phyloP scores from a whole-genome alignment of 1,140 invertebrate species.

The Paraescarpia echinospica region DNA sequence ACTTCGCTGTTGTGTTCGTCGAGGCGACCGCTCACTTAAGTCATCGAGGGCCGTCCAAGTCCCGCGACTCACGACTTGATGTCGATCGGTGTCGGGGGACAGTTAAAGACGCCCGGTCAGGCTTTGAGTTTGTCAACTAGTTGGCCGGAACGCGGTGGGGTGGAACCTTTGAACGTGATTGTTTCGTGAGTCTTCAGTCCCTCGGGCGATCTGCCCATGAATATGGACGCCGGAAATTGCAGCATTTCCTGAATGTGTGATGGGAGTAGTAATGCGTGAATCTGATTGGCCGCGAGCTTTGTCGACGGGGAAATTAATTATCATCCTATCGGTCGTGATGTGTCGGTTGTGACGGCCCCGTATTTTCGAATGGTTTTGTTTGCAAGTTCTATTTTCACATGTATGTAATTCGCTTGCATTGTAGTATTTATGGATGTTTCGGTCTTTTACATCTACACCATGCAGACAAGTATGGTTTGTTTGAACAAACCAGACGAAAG shows the following conservation, averaged over 20 bases:
- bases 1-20: neutral
- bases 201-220: neutral
- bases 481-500: too few relatives aligned
- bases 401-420: neutral
- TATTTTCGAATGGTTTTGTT: neutral
- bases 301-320: neutral
- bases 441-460: neutral
- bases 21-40: neutral
- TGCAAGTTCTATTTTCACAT: neutral
- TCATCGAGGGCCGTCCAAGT: neutral
- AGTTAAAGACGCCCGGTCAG: neutral
- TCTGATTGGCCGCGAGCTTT: neutral
- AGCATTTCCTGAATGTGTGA: neutral
- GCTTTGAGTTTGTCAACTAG: neutral
- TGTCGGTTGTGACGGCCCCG: neutral
- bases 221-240: neutral
- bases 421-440: neutral
- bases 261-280: neutral
- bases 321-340: too few relatives aligned
- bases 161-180: constrained; percentile 5
- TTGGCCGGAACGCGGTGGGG: neutral
- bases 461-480: neutral
- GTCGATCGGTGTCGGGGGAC: neutral
- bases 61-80: neutral
- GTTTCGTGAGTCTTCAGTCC: neutral